phyloP scores from a whole-genome alignment of 1,140 invertebrate species.

The Bombus affinis region DNA sequence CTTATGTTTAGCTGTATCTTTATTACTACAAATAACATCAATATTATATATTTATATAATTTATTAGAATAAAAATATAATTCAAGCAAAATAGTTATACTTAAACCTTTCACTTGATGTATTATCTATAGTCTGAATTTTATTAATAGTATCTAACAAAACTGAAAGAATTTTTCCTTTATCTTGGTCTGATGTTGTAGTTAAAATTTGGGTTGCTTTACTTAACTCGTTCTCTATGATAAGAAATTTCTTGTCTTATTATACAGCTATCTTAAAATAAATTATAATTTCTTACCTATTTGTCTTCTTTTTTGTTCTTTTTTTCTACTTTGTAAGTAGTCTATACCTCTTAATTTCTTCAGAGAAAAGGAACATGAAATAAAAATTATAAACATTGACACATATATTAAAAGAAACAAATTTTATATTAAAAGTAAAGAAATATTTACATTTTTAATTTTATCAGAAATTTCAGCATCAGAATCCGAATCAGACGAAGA shows the following conservation, averaged over 20 bases:
- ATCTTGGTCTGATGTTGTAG: conserved; percentile 86
- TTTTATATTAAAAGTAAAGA: background rate
- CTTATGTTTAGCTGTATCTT: background rate
- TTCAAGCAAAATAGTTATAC: conserved; percentile 19
- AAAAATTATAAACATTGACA: conserved; percentile 15
- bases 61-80: background rate
- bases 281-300: conserved; percentile 13
- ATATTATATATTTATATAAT: background rate
- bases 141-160: conserved; percentile 19
- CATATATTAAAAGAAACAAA: background rate
- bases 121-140: background rate
- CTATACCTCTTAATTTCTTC: background rate
- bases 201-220: conserved; percentile 87
- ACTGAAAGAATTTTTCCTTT: conserved; percentile 86
- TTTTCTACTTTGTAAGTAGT: background rate
- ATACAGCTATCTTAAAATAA: conserved; percentile 4
- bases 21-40: conserved; percentile 10
- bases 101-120: conserved; percentile 1
- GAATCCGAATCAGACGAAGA: conserved; percentile 64
- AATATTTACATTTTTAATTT: conserved; percentile 20
- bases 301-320: background rate
- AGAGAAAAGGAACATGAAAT: background rate
- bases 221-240: conserved; percentile 79
- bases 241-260: conserved; percentile 15
- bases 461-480: background rate